Base-by-base conservation (phyloP, 2,888 invertebrate species). In the Pseudococcus jackbeardsleyi region DNA sequence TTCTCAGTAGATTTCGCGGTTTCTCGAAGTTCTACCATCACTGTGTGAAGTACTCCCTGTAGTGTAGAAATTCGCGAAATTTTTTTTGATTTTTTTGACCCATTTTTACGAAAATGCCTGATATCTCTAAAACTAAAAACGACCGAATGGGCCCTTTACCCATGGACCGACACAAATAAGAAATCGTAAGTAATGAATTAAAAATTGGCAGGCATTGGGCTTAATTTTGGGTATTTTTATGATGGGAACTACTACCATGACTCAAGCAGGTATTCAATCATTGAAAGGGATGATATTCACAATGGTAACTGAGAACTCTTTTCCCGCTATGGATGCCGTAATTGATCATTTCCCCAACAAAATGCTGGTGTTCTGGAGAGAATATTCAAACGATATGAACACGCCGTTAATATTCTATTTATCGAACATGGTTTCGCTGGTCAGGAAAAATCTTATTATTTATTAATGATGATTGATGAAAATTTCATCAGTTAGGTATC, bases 291-390 rank as follows among this genome's bases (percentile, higher is more conserved):
- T 96, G 0, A 92, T 98, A 8, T 98, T 97, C 92, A 94, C 97
- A 90, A 94, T 97, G 91, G 96, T 97, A 72, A 95, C 96, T 0
- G 97, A 98, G 93, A 96, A 97, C 91, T 96, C 97, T 0, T 98
- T 97, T 92, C 94, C 95, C 88, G 97, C 97, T 0, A 96, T 98
- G 95, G 98, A 98, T 91, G 95, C 96, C 0, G 96, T 97, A 0
- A 93, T 98, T 64, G 94, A 96, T 90, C 94, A 96, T 90, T 96
- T 97, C 91, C 97, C 97, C 0, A 94, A 94, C 90, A 94, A 94
- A 91, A 94, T 96, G 89, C 96, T 97, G 0, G 92, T 97, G 77
- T 95, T 98, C 90, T 92, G 95, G 64, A 93, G 98, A 89, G 97
- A 98, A 91, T 93, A 96, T 89, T 94, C 95, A 89, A 96, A 96